phyloP scores from a whole-genome alignment of 1,140 invertebrate species.

The Periplaneta americana region DNA sequence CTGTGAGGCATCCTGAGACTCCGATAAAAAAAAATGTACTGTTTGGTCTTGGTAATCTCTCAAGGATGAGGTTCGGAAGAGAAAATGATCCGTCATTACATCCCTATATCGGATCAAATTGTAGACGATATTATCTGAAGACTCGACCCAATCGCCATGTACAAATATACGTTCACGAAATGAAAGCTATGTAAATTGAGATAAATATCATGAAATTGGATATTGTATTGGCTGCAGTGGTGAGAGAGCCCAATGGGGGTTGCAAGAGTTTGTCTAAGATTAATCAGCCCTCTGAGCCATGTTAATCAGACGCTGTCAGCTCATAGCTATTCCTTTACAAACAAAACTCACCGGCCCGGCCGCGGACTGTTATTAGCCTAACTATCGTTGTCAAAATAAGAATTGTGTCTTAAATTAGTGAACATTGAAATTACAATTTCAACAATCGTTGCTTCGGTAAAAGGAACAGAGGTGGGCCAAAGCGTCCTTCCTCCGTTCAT shows the following conservation, averaged over 20 bases:
- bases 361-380: neutral
- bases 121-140: neutral
- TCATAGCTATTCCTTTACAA: neutral
- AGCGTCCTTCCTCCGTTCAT: neutral
- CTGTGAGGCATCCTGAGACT: neutral
- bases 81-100: conserved; percentile 8
- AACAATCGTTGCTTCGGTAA: neutral
- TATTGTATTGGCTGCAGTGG: neutral
- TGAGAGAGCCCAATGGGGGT: neutral
- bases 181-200: conserved; percentile 7
- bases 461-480: neutral
- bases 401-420: neutral
- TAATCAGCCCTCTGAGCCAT: neutral
- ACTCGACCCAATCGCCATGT: neutral
- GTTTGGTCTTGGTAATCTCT: neutral
- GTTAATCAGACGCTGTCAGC: neutral
- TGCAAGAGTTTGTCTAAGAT: neutral
- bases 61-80: too few species aligned
- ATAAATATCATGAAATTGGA: conserved; percentile 2
- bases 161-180: neutral
- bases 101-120: conserved; percentile 4
- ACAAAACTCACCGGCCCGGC: neutral
- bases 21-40: neutral
- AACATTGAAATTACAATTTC: neutral
- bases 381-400: neutral